These are phyloP conservation scores for Perognathus longimembris DNA, from an alignment of 2,113 vertebrate species.

Conservation along the genomic window DNA sequence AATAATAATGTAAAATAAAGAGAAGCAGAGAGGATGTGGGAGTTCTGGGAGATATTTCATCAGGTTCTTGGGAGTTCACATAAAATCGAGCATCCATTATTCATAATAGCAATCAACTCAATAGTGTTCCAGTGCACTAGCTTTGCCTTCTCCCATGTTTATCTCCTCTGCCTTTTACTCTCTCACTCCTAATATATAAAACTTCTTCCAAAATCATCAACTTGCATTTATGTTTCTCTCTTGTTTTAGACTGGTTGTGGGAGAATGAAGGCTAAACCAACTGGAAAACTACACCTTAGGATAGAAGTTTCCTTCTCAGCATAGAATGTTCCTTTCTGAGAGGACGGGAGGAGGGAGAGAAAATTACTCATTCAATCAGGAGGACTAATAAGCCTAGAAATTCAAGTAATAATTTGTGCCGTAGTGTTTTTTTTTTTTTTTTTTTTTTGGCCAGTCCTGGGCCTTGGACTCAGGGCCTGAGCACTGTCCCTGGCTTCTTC, in stretches of 20 bases:
- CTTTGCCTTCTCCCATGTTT: neutral
- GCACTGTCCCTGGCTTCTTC: too few species aligned
- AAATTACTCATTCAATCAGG: neutral
- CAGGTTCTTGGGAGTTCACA: neutral
- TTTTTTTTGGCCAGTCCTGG: too few species aligned
- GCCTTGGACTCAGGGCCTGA: too few species aligned
- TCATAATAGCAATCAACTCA: neutral
- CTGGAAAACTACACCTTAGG: neutral
- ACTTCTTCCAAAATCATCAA: neutral
- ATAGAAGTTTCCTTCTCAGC: neutral
- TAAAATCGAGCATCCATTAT: neutral
- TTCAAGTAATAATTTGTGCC: neutral
- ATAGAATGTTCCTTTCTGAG: neutral
- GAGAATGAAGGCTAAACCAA: neutral
- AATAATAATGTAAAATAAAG: too few species aligned
- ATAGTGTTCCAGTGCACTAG: rapidly evolving
- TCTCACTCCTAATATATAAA: neutral
- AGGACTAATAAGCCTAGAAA: neutral
- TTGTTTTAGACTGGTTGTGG: neutral
- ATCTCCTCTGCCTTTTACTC: neutral
- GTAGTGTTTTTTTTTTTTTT: too few species aligned
- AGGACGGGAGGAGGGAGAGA: neutral
- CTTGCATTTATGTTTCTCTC: neutral
- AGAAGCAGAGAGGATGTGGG: neutral
- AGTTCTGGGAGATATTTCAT: neutral